A percentile compares a stretch with the other conserved stretches of the same genome.
Conservation (phyloP, 2,888 invertebrate genomes). For the Kuschelorhynchus macadamiae region DNA sequence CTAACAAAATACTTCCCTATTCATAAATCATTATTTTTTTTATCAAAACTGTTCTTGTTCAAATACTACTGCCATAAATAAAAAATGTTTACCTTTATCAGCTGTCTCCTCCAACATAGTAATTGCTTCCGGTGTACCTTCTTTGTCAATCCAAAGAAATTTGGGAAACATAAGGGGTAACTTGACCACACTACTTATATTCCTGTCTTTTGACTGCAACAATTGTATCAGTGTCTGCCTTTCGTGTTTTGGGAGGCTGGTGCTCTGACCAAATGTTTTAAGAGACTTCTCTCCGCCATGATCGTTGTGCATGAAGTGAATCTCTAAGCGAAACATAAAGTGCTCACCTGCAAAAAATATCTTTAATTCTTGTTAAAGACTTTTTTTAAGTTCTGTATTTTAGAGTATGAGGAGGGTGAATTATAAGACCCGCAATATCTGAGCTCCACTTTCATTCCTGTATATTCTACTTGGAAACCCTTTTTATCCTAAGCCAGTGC, state of each 20-base stretch:
- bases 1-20: too few relatives aligned
- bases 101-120: constrained; percentile 23
- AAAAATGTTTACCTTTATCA: neutral
- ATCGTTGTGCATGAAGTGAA: constrained; percentile 31
- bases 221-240: constrained; percentile 25
- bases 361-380: too few relatives aligned
- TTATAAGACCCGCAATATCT: too few relatives aligned
- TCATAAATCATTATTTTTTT: too few relatives aligned
- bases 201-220: constrained; percentile 1
- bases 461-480: too few relatives aligned
- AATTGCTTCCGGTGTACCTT: constrained; percentile 19
- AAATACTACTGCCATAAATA: too few relatives aligned
- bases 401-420: too few relatives aligned
- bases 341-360: constrained; percentile 11
- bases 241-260: constrained; percentile 14
- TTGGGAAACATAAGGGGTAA: constrained; percentile 39
- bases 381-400: neutral
- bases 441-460: too few relatives aligned
- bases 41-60: too few relatives aligned
- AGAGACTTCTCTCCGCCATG: constrained; percentile 19
- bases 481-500: too few relatives aligned
- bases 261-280: constrained; percentile 24
- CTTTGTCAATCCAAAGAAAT: constrained; percentile 32
- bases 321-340: constrained; percentile 10
- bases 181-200: neutral